Base-by-base conservation (phyloP, 2,113 vertebrate genomes). In the Columbina picui region DNA sequence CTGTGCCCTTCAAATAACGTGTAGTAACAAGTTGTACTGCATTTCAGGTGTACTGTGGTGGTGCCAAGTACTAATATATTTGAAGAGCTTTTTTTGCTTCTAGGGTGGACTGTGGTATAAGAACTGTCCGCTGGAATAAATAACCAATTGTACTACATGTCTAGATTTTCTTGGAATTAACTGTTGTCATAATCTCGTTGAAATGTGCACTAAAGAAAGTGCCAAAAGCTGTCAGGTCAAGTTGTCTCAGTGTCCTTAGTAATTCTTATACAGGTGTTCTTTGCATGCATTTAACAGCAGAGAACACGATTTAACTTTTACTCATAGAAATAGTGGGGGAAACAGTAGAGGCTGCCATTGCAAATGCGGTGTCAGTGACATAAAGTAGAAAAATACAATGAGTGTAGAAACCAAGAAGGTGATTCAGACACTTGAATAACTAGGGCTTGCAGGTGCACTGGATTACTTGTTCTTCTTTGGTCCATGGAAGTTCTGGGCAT, bases 281-380 rank as follows among this genome's bases (percentile, higher is more conserved):
- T 41, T 84, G 61, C 39, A 3, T 36, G 12, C 19, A 8, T 30
- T 47, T 61, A n/a, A 10, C 22, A 10, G 17, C 65, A 57, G 43
- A 60, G 39, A 76, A 36, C 25, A 16, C 1, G 7, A 16, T 5
- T 49, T 53, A 29, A 29, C 55, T 76, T 61, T 6, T 69, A 18
- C 47, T 60, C 25, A 2, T 27, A 10, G 4, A 2, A 0, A 0
- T 52, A 50, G 47, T 2, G 5, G 14, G 26, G 5, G 47, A 4
- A 26, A 30, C 41, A 71, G 57, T 30, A 89, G 43, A 34, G 39
- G 14, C n/a, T 67, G 30, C 15, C 12, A 6, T 18, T 74, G 74
- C n/a, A 45, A 87, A 43, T 34, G 36, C 38, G 43, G 16, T 17
- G 52, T 67, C 47, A 64, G 50, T 41, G 39, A 52, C 38, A 19